Percentiles rank a stretch among this genome's conserved stretches.
These are phyloP conservation scores for Erebia epiphron DNA, from an alignment of 2,888 invertebrate genomes.

Conservation along the genomic window DNA sequence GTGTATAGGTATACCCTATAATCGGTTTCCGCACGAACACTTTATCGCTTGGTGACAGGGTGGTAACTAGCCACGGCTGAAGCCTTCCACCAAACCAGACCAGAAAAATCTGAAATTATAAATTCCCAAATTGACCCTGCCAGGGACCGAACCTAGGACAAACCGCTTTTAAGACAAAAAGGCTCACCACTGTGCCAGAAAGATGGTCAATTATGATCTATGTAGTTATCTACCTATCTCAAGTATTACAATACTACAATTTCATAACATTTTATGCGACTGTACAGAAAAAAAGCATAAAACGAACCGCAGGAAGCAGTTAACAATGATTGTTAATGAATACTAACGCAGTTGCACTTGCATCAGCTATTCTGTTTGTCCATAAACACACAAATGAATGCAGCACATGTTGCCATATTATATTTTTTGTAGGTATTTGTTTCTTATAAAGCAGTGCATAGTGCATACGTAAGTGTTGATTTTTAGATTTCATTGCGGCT, in stretches of 20 bases:
- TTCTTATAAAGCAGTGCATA: not conserved
- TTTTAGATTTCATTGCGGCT: no score
- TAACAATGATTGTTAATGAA: constrained; percentile 41
- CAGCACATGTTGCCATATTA: not conserved
- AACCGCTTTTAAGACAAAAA: no score
- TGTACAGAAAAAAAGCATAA: constrained; percentile 22
- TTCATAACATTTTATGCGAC: constrained; percentile 1
- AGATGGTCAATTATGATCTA: not conserved
- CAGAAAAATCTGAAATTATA: no score
- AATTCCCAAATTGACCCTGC: no score
- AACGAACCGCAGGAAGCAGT: constrained; percentile 34
- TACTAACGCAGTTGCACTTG: constrained; percentile 36
- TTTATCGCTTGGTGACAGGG: no score
- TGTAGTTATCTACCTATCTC: not conserved
- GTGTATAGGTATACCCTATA: no score
- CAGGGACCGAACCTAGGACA: no score
- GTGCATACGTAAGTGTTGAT: no score
- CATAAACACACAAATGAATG: constrained; percentile 14
- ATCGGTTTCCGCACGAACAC: no score
- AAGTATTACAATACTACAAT: not conserved
- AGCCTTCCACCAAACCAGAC: no score
- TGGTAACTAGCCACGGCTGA: no score
- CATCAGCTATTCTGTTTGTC: constrained; percentile 26
- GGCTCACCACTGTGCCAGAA: no score
- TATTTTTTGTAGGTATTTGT: not conserved